phyloP scores from a whole-genome alignment of 2,113 vertebrate genomes.

The Saimiri boliviensis region DNA sequence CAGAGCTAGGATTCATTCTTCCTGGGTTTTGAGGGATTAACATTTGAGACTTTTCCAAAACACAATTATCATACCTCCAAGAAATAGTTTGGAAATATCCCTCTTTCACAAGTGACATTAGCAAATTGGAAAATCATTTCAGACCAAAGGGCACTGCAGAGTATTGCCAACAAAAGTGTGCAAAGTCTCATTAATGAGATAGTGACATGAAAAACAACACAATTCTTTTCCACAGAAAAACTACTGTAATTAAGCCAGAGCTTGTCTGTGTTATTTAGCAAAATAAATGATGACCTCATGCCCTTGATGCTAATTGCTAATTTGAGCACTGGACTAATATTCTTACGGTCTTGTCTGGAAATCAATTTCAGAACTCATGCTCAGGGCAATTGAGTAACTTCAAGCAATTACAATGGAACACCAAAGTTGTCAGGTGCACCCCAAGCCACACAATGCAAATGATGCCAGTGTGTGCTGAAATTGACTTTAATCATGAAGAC shows the following conservation, averaged over 20 bases:
- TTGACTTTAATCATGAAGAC: neutral
- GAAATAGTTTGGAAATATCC: conserved; percentile 67
- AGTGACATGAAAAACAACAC: conserved; percentile 56
- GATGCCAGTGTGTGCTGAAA: rapidly evolving
- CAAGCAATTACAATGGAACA: rapidly evolving
- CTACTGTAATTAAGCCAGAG: conserved; percentile 76
- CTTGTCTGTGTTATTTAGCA: conserved; percentile 77
- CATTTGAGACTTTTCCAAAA: conserved; percentile 17
- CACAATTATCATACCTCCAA: conserved; percentile 42
- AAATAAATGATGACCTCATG: conserved; percentile 79
- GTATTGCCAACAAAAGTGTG: conserved; percentile 52
- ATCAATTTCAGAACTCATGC: neutral
- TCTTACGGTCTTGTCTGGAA: neutral
- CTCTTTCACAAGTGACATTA: conserved; percentile 62
- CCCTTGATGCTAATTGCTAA: conserved; percentile 55
- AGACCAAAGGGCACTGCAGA: conserved; percentile 76
- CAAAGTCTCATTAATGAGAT: conserved; percentile 66
- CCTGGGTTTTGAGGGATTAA: neutral
- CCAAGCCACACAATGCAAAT: rapidly evolving
- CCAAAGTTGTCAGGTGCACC: rapidly evolving
- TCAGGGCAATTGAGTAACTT: neutral
- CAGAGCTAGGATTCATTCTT: neutral
- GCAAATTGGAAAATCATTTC: conserved; percentile 73
- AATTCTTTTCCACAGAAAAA: conserved; percentile 69
- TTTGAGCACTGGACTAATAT: neutral